Evolutionary conservation across 2,888 invertebrate genomes (phyloP).

Genomic region (Mesoligia furuncula): DNA sequence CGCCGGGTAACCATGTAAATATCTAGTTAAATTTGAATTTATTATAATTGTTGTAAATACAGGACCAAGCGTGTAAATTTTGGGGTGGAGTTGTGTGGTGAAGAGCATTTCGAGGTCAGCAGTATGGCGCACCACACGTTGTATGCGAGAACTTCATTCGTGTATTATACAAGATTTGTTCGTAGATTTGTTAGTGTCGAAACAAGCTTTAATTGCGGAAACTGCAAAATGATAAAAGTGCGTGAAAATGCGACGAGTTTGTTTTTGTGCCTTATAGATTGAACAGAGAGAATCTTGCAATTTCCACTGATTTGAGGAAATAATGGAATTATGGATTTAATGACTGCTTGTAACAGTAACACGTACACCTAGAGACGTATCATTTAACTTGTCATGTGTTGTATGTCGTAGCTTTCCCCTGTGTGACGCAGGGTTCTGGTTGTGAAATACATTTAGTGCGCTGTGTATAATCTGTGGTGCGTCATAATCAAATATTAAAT

Average conservation of each 20-base stretch:
- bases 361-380: slow-evolving; percentile 15
- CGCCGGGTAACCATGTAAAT: slow-evolving; percentile 78
- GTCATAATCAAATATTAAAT: slow-evolving; percentile 62
- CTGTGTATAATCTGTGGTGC: slow-evolving; percentile 55
- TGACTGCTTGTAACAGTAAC: slow-evolving; percentile 16
- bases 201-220: slow-evolving; percentile 46
- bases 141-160: slow-evolving; percentile 49
- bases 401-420: slow-evolving; percentile 49
- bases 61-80: slow-evolving; percentile 84
- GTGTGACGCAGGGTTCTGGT: slow-evolving; percentile 55
- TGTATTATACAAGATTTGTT: slow-evolving; percentile 25
- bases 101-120: slow-evolving; percentile 75
- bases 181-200: slow-evolving; percentile 43
- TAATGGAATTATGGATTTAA: slow-evolving; percentile 2
- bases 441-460: slow-evolving; percentile 58
- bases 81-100: slow-evolving; percentile 70
- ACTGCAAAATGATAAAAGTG: slow-evolving; percentile 37
- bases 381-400: slow-evolving; percentile 29
- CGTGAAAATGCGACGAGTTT: slow-evolving; percentile 48
- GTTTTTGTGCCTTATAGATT: slow-evolving; percentile 61
- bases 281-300: slow-evolving; percentile 27
- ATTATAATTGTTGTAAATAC: slow-evolving; percentile 84
- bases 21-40: slow-evolving; percentile 86
- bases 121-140: slow-evolving; percentile 59
- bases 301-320: slow-evolving; percentile 17